These are phyloP conservation scores for Cyprinodon tularosa DNA, from an alignment of 2,113 vertebrate species.

Conservation along the genomic window DNA sequence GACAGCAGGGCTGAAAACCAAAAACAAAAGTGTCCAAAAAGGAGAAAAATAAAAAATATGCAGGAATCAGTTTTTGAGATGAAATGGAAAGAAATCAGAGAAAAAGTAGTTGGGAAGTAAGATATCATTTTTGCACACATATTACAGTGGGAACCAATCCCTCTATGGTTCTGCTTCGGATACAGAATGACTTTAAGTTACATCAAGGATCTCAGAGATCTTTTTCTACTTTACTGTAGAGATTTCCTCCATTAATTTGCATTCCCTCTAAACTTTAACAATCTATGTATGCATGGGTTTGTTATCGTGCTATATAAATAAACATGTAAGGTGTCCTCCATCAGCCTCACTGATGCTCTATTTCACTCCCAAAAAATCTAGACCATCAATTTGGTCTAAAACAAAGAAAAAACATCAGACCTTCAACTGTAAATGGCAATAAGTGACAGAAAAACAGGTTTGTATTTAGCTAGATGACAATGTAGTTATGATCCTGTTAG, in stretches of 20 bases:
- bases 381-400: slow-evolving; percentile 22
- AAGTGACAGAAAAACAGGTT: slow-evolving; percentile 20
- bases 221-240: slow-evolving; percentile 24
- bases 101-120: not conserved
- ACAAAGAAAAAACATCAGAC: slow-evolving; percentile 6
- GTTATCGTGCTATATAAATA: not conserved
- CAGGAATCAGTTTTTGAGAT: not conserved
- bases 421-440: slow-evolving; percentile 53
- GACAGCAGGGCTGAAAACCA: not conserved
- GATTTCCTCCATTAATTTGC: slow-evolving; percentile 26
- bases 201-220: slow-evolving; percentile 16
- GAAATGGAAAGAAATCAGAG: not conserved
- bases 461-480: slow-evolving; percentile 45
- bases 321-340: slow-evolving; percentile 3
- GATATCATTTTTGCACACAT: not conserved
- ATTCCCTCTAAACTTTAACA: slow-evolving; percentile 28
- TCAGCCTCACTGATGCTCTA: slow-evolving; percentile 7
- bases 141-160: not conserved
- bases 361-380: slow-evolving; percentile 29
- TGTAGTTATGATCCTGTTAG: slow-evolving; percentile 26
- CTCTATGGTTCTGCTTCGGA: not conserved
- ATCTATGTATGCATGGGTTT: not conserved
- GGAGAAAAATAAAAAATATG: not conserved
- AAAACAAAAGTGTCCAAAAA: not conserved
- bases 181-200: not conserved